Percentiles rank a stretch among this genome's conserved stretches.
These are phyloP conservation scores for Hypolimnas misippus DNA, from an alignment of 2,888 invertebrate genomes.

Conservation along the genomic window DNA sequence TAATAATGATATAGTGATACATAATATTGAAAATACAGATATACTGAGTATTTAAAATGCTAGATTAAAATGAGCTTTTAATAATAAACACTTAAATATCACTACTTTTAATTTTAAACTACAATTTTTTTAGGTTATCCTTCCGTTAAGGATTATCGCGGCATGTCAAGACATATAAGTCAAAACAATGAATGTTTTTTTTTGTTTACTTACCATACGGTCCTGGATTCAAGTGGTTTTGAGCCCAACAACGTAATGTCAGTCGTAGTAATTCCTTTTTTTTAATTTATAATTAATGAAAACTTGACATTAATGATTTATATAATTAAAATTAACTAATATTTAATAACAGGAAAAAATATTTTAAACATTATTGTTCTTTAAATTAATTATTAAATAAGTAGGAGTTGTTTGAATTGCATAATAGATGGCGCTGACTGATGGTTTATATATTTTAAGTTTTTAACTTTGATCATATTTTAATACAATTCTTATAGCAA, in stretches of 20 bases:
- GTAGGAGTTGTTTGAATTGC: background rate
- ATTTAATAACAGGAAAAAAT: no score
- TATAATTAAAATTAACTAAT: no score
- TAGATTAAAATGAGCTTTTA: background rate
- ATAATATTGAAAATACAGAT: no score
- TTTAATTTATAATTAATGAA: no score
- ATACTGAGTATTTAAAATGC: background rate
- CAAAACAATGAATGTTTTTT: constrained; percentile 18
- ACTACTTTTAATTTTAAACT: constrained; percentile 5
- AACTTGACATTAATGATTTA: no score
- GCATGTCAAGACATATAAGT: constrained; percentile 7
- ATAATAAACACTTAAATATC: background rate
- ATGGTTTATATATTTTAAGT: background rate
- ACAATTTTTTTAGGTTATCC: constrained; percentile 37
- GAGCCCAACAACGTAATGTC: no score
- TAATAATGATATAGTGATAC: background rate
- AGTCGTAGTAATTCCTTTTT: no score
- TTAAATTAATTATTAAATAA: no score
- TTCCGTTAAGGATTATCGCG: constrained; percentile 21
- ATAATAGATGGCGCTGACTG: background rate
- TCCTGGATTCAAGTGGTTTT: no score
- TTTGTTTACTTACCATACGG: background rate
- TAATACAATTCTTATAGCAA: no score
- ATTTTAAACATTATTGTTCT: no score
- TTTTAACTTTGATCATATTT: no score